Percentiles rank a stretch among this genome's conserved stretches.
phyloP scores from a whole-genome alignment of 2,888 invertebrate genomes.

The Phania funesta region DNA sequence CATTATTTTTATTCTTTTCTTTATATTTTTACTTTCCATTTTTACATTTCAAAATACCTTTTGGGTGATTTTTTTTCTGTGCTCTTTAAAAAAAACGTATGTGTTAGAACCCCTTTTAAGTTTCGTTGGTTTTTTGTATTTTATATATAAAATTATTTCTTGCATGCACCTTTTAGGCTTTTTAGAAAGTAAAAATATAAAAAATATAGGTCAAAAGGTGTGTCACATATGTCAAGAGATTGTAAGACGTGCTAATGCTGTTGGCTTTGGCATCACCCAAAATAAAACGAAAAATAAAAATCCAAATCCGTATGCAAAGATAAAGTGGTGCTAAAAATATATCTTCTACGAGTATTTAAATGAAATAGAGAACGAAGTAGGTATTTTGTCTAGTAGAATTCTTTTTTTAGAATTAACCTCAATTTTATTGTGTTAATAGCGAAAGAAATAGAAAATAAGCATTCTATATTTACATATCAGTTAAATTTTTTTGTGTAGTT shows the following conservation, averaged over 20 bases:
- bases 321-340: constrained; percentile 24
- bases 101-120: constrained; percentile 7
- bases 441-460: not conserved
- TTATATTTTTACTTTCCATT: constrained; percentile 10
- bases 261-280: constrained; percentile 56
- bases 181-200: constrained; percentile 34
- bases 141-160: not conserved
- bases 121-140: constrained; percentile 31
- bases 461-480: not conserved
- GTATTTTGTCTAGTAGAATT: constrained; percentile 38
- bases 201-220: constrained; percentile 76
- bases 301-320: constrained; percentile 52
- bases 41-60: constrained; percentile 38
- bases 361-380: constrained; percentile 10
- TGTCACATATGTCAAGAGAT: constrained; percentile 76
- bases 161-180: constrained; percentile 62
- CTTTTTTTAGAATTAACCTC: constrained; percentile 60
- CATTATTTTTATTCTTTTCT: not conserved
- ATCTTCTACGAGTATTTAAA: constrained; percentile 12
- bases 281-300: constrained; percentile 21
- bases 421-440: constrained; percentile 24
- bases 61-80: constrained; percentile 36
- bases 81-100: not conserved
- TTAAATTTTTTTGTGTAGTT: not conserved
- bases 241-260: constrained; percentile 69